Evolutionary conservation across 2,797 vertebrate species (phyloP).

Genomic region (Chelmon rostratus): DNA sequence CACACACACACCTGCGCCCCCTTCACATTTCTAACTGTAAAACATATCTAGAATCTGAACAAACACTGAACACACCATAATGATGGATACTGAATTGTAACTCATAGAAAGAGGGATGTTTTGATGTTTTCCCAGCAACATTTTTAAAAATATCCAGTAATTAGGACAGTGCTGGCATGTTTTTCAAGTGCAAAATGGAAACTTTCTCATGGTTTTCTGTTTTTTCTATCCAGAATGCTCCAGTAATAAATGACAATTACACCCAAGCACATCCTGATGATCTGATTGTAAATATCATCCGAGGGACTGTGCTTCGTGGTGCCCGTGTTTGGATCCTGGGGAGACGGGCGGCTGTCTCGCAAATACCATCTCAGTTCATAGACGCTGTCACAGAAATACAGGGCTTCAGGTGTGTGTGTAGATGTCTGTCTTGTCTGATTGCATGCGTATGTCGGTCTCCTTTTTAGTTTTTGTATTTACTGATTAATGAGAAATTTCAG

Average conservation of each 20-base stretch:
- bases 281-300: conserved; percentile 83
- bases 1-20: conserved; percentile 12
- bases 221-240: conserved; percentile 65
- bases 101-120: too few species aligned
- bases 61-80: background rate
- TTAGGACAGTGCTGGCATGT: background rate
- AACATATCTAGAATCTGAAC: background rate
- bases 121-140: too few species aligned
- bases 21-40: background rate
- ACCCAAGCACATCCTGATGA: conserved; percentile 52
- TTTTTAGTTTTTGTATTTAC: background rate
- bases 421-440: background rate
- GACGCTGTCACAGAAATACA: conserved; percentile 76
- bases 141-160: too few species aligned
- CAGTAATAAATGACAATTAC: conserved; percentile 51
- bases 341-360: conserved; percentile 60
- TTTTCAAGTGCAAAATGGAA: background rate
- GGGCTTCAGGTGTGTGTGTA: conserved; percentile 76
- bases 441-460: background rate
- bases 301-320: conserved; percentile 76
- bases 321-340: conserved; percentile 83
- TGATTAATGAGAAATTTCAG: too few species aligned
- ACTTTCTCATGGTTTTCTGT: too few species aligned
- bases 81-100: background rate
- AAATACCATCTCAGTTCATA: conserved; percentile 75